Percentiles rank a stretch among this genome's conserved stretches.
Evolutionary conservation across 2,888 invertebrate genomes (phyloP).

Genomic region (Blomia tropicalis): DNA sequence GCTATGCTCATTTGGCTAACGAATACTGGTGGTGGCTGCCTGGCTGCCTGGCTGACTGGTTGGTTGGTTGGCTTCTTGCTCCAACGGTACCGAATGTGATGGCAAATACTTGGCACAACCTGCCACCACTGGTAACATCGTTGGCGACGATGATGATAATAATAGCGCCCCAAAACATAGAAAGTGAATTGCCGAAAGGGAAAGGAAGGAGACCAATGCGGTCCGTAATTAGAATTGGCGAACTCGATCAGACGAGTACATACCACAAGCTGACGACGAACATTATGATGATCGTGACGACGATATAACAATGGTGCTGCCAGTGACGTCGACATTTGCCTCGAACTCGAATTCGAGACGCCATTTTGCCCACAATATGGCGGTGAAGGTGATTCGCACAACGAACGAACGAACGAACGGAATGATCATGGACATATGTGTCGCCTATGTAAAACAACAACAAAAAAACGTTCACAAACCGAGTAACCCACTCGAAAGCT

Average conservation of each 20-base stretch:
- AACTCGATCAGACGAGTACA: slow-evolving; percentile 2
- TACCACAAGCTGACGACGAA: slow-evolving; percentile 1
- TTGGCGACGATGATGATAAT: too few relatives aligned
- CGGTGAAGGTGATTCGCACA: slow-evolving; percentile 7
- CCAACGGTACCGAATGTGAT: neutral
- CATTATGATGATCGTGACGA: neutral
- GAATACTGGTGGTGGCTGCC: neutral
- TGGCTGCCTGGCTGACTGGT: neutral
- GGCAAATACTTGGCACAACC: slow-evolving; percentile 9
- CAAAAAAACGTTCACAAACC: too few relatives aligned
- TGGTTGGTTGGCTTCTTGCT: neutral
- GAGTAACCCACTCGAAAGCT: too few relatives aligned
- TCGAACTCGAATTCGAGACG: slow-evolving; percentile 5
- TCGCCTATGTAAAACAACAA: too few relatives aligned
- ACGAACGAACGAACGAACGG: too few relatives aligned
- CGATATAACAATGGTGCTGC: slow-evolving; percentile 10
- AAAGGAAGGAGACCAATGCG: neutral
- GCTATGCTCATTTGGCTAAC: neutral
- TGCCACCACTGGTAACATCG: neutral
- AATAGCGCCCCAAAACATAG: neutral
- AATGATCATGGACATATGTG: too few relatives aligned
- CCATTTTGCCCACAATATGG: neutral
- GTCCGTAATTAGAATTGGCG: slow-evolving; percentile 10
- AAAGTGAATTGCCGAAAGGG: neutral
- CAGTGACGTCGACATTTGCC: slow-evolving; percentile 9